These are phyloP conservation scores for Pangasius larnaudii DNA, from an alignment of 2,797 vertebrate genomes.

Conservation along the genomic window DNA sequence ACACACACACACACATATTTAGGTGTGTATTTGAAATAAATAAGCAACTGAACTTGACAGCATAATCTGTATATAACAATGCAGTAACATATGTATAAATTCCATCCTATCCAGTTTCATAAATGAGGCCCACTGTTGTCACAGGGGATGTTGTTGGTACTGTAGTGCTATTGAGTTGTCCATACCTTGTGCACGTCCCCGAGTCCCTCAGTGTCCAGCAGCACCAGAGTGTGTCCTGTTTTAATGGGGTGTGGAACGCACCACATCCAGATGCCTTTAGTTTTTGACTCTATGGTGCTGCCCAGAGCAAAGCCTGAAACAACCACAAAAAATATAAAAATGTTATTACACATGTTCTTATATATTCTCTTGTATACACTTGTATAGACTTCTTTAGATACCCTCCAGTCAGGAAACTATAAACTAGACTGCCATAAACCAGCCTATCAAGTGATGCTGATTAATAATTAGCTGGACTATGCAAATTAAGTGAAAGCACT, in stretches of 20 bases:
- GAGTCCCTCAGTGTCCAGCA: conserved; percentile 75
- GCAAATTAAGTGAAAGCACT: no score
- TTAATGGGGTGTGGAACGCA: conserved; percentile 66
- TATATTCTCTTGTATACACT: background rate
- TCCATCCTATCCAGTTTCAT: background rate
- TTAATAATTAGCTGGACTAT: no score
- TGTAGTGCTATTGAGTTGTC: background rate
- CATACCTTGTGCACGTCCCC: conserved; percentile 66
- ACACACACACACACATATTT: no score
- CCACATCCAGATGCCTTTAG: conserved; percentile 77
- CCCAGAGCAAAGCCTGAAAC: conserved; percentile 69
- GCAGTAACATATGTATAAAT: no score
- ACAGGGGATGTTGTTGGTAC: background rate
- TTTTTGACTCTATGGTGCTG: conserved; percentile 64
- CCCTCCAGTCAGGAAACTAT: background rate
- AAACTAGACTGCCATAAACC: background rate
- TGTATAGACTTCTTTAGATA: background rate
- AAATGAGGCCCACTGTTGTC: background rate
- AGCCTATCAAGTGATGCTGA: no score
- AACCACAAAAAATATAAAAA: background rate
- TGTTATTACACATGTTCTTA: background rate
- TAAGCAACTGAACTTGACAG: no score
- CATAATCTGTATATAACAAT: no score
- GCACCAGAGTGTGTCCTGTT: conserved; percentile 59
- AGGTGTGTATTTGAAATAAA: no score